Percentiles rank a stretch among this genome's conserved stretches.
Conservation (phyloP, 2,113 vertebrate species). For the Spea multiplicata region DNA sequence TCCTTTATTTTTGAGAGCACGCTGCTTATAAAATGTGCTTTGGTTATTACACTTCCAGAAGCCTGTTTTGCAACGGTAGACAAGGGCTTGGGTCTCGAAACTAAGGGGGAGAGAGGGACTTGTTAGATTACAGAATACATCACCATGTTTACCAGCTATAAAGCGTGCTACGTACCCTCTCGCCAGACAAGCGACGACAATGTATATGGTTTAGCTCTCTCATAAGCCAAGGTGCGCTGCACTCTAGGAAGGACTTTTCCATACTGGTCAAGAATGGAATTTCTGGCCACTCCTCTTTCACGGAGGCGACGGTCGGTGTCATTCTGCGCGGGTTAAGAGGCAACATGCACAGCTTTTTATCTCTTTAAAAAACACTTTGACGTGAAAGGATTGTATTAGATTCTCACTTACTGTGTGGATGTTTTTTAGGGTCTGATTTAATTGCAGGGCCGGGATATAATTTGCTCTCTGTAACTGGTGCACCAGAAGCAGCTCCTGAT, state of each 20-base stretch:
- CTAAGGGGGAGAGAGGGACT: slow-evolving; percentile 59
- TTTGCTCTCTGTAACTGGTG: slow-evolving; percentile 88
- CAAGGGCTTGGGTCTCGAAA: slow-evolving; percentile 82
- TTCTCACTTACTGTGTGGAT: slow-evolving; percentile 69
- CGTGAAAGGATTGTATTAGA: background rate
- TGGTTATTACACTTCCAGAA: slow-evolving; percentile 75
- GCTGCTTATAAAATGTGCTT: slow-evolving; percentile 84
- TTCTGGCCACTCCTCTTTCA: slow-evolving; percentile 80
- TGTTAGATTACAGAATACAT: background rate
- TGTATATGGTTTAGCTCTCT: slow-evolving; percentile 81
- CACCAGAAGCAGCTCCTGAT: slow-evolving; percentile 84
- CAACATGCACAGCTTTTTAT: background rate
- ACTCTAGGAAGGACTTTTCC: slow-evolving; percentile 84
- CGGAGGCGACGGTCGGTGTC: slow-evolving; percentile 80
- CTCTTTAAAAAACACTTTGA: background rate
- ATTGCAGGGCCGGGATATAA: slow-evolving; percentile 83
- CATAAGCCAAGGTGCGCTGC: slow-evolving; percentile 83
- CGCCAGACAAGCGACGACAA: slow-evolving; percentile 65
- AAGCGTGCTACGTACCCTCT: slow-evolving; percentile 69
- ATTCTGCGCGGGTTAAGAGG: slow-evolving; percentile 62
- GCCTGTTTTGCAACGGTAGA: slow-evolving; percentile 79
- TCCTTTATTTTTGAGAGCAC: slow-evolving; percentile 87
- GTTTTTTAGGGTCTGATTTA: slow-evolving; percentile 82
- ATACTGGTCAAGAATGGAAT: slow-evolving; percentile 85
- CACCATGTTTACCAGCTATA: background rate